Base-by-base conservation (phyloP, 2,888 invertebrate genomes). In the Amphipyra tragopoginis region DNA sequence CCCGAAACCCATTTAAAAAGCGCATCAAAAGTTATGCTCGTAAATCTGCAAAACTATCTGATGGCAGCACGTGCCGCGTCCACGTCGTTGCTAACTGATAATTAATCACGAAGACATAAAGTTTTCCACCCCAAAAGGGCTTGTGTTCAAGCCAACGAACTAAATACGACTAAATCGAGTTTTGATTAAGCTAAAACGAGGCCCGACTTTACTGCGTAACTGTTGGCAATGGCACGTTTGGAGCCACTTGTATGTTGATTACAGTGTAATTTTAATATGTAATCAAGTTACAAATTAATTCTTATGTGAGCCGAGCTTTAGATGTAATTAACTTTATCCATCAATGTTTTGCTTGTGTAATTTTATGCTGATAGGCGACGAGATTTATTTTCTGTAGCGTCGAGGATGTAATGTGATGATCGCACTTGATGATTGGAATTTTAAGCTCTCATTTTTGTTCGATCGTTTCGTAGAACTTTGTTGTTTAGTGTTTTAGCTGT, bases 121-220 rank as follows among this genome's bases (percentile, higher is more conserved):
- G 84, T 90, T 89, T 80, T 76, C 72, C 65, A 66, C 71, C 77
- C 82, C 68, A 69, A 84, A 85, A 82, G 85, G 83, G 80, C 80
- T 84, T 83, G 83, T 86, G 87, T 84, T 81, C 74, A 70, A 82
- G 81, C 82, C 77, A 77, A 80, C 80, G 67, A 81, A 84, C 84
- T 84, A 86, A 87, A 86, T 83, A 84, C 81, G 80, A 74, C 79
- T 77, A 84, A 89, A 90, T 89, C 83, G 86, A 84, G 87, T 87
- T 90, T 86, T 89, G 86, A 88, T 89, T 84, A 84, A 84, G 85
- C 82, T 76, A 66, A 79, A 80, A 78, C 61, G 72, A 69, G 76
- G 69, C 39, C 26, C 43, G 42, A 63, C 15, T 68, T 15, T 15
- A 51, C 33, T 74, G 72, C 66, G 81, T 82, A 84, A 84, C 81